A percentile compares a stretch with the other conserved stretches of the same genome.
Evolutionary conservation across 92 coral and sea anemone species (phyloP).

Genomic region (Phenganax subtilis): DNA sequence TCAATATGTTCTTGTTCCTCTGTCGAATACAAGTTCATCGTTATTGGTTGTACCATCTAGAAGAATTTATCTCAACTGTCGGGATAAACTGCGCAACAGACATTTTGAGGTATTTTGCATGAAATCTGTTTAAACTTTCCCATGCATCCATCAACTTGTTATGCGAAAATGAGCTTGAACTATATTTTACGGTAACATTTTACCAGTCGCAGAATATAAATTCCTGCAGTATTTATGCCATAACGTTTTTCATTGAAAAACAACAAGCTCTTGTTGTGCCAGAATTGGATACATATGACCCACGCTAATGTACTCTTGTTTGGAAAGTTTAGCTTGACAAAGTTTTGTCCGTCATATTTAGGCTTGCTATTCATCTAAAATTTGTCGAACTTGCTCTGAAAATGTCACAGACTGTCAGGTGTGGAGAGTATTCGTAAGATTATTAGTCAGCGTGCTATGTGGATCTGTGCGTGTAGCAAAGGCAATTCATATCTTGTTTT

Average conservation of each 20-base stretch:
- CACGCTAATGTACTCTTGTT: no score
- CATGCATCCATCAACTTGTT: background rate
- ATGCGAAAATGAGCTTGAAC: no score
- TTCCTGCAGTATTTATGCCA: no score
- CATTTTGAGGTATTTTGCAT: constrained; percentile 2
- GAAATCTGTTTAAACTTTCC: background rate
- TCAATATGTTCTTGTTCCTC: constrained; percentile 47
- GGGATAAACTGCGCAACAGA: constrained; percentile 13
- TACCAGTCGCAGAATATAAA: no score
- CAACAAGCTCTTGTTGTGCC: no score
- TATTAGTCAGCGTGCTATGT: background rate
- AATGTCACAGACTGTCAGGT: constrained; percentile 42
- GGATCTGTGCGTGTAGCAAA: no score
- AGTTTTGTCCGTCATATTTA: background rate
- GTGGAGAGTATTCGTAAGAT: background rate
- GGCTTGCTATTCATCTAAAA: constrained; percentile 35
- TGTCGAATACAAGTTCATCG: constrained; percentile 39
- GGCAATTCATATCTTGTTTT: no score
- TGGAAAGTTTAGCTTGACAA: background rate
- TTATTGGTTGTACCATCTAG: constrained; percentile 45
- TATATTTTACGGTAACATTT: no score
- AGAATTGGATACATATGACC: no score
- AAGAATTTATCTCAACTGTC: constrained; percentile 28
- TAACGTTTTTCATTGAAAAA: no score
- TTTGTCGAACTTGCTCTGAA: constrained; percentile 34